phyloP scores from a whole-genome alignment of 2,797 vertebrate species.

The Gobionotothen gibberifrons region DNA sequence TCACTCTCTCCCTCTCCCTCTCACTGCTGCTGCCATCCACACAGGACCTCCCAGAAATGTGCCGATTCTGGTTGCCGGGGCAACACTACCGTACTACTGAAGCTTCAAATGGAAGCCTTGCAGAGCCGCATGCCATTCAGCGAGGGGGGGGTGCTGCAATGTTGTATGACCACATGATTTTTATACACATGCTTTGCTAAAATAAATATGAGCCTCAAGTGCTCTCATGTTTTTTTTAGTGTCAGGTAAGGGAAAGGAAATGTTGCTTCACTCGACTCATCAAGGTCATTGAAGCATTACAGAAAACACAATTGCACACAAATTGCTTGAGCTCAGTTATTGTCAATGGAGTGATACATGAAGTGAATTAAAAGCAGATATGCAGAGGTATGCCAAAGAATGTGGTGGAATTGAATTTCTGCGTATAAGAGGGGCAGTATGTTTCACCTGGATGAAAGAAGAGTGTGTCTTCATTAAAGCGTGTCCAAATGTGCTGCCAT shows the following conservation, averaged over 20 bases:
- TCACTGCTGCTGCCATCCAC: slow-evolving; percentile 76
- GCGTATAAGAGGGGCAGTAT: neutral
- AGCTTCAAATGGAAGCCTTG: slow-evolving; percentile 85
- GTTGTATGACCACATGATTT: slow-evolving; percentile 71
- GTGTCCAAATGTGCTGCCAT: slow-evolving; percentile 27
- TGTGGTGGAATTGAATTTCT: slow-evolving; percentile 25
- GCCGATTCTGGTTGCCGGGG: slow-evolving; percentile 85
- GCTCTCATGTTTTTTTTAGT: slow-evolving; percentile 11
- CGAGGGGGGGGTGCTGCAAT: slow-evolving; percentile 72
- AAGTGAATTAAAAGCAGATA: slow-evolving; percentile 15
- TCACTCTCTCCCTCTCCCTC: slow-evolving; percentile 50
- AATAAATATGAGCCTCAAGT: slow-evolving; percentile 61
- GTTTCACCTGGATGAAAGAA: slow-evolving; percentile 29
- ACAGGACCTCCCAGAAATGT: slow-evolving; percentile 85
- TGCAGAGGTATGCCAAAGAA: neutral
- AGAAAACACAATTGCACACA: slow-evolving; percentile 11
- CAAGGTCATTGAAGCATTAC: slow-evolving; percentile 34
- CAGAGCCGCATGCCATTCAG: slow-evolving; percentile 70
- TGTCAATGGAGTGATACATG: slow-evolving; percentile 32
- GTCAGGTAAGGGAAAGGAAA: slow-evolving; percentile 3
- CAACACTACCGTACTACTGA: slow-evolving; percentile 88
- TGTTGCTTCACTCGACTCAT: slow-evolving; percentile 18
- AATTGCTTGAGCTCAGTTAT: slow-evolving; percentile 13
- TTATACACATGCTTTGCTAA: slow-evolving; percentile 61
- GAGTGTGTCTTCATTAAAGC: slow-evolving; percentile 9